Evolutionary conservation across 2,888 invertebrate species (phyloP).

Genomic region (Pomacea canaliculata): DNA sequence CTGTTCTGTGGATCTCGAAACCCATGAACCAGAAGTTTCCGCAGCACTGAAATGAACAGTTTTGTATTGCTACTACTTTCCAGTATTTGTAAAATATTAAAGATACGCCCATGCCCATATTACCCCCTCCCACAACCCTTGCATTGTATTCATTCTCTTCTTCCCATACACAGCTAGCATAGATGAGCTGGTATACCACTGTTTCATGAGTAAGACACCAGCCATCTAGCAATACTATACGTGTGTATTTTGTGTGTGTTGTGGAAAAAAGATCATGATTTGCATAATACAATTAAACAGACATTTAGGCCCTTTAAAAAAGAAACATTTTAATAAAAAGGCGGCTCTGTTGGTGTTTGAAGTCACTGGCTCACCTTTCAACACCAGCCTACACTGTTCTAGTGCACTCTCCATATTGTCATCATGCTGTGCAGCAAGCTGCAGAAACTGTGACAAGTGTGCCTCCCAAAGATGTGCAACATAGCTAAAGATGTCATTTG

Average conservation of each 20-base stretch:
- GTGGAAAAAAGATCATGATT: too few relatives aligned
- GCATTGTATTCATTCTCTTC: too few relatives aligned
- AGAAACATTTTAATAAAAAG: too few relatives aligned
- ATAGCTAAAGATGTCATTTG: slow-evolving; percentile 64
- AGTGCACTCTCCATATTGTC: slow-evolving; percentile 73
- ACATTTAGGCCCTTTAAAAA: too few relatives aligned
- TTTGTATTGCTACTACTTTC: background rate
- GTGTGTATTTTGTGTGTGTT: too few relatives aligned
- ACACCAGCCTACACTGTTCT: slow-evolving; percentile 84
- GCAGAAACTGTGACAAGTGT: slow-evolving; percentile 63
- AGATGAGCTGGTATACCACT: too few relatives aligned
- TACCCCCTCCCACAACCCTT: background rate
- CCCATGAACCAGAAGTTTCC: slow-evolving; percentile 86
- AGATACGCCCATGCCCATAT: background rate
- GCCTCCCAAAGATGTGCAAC: slow-evolving; percentile 83
- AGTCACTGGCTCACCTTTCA: slow-evolving; percentile 72
- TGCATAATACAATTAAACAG: too few relatives aligned
- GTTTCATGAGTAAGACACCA: too few relatives aligned
- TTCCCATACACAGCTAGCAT: too few relatives aligned
- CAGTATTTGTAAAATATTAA: background rate
- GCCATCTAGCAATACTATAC: too few relatives aligned
- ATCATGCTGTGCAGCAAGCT: slow-evolving; percentile 49
- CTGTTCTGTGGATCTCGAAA: slow-evolving; percentile 83
- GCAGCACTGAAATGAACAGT: slow-evolving; percentile 74
- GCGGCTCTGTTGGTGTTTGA: too few relatives aligned